Base-by-base conservation (phyloP, 1,140 invertebrate genomes). In the Lepidurus couesii region DNA sequence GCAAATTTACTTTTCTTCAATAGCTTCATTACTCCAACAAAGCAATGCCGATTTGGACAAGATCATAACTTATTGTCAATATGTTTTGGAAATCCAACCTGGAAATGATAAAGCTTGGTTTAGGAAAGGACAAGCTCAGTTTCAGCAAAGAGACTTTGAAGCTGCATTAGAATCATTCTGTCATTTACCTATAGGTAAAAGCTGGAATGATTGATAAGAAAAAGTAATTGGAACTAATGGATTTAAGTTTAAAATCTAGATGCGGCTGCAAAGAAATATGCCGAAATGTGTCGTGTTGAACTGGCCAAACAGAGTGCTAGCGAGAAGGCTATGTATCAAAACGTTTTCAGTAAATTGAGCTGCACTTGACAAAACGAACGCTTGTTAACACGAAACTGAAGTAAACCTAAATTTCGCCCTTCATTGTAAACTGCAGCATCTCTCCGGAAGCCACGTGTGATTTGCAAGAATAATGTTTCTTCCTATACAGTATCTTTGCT, bases 31-130 rank as follows among this genome's bases (percentile, higher is more conserved):
- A 77, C 75, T 77, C 16, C 75, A 77, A 16, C 75, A 45, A 13
- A 11, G 47, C 9, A 77, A 47, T 44, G 43, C 75, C 10, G 47
- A 77, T 10, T 77, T 45, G 11, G 24, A 77, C 43, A 77, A 77
- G 75, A 77, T 77, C 26, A 43, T 77, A 42, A 44, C 75, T 5
- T 77, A 77, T n/a, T 77, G 75, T 10, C 42, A 45, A 21, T 45
- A 42, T n/a, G 75, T 77, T 7, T 13, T 77, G 43, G 75, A 77
- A 9, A 43, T 45, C 9, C 43, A 77, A 11, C 24, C 43, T 5
- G 43, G 24, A 11, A 77, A 77, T 44, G 47, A 47, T 1, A 77
- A 77, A 45, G 75, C 75, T 45, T 77, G 24, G 75, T 77, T 77
- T 44, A 9, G 75, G 10, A 44, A 77, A 45, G 75, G 75, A 10